Base-by-base conservation (phyloP, 1,140 invertebrate species). In the Trichoplusia ni region DNA sequence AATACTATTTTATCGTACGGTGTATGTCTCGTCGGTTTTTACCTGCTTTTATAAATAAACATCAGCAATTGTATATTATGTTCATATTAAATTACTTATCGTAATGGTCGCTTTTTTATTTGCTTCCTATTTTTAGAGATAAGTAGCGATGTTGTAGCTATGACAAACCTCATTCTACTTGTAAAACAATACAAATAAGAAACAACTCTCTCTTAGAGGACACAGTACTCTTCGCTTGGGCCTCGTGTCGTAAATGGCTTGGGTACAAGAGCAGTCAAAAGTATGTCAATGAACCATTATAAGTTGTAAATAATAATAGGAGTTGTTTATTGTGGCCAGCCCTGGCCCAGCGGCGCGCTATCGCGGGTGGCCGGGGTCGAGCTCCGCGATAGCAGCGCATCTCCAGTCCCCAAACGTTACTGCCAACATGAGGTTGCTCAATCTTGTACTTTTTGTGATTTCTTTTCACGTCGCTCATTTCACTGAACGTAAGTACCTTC, bases 11-110 rank as follows among this genome's bases (percentile, higher is more conserved):
- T 82, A 81, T 79, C 69, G 79, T 83, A 80, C 69, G 77, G 84
- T 85, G 82, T 82, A 80, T 75, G 81, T 84, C 75, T 77, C 75
- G 75, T 86, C 82, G 75, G 76, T 90, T 90, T 89, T 79, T 88
- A 87, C 80, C 74, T 73, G 87, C 87, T 90, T 90, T 90, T 90
- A 84, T 90, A 88, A 86, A 82, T 87, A 86, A 88, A 90, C 79
- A 77, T 82, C 81, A 76, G 78, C 84, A 83, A n/a, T 81, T 90
- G 87, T 90, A 90, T 90, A 90, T 88, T 90, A 90, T 84, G 85
- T 90, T 90, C 81, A 88, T 88, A 90, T 82, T 90, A 88, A 88
- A 90, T 75, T 69, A 85, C 78, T 71, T 86, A 83, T 83, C 74
- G 69, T 75, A 82, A 69, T 33, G 8, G 16, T 23, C 27, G 25